phyloP scores from a whole-genome alignment of 2,888 invertebrate genomes.

The Pediacus dermestoides region DNA sequence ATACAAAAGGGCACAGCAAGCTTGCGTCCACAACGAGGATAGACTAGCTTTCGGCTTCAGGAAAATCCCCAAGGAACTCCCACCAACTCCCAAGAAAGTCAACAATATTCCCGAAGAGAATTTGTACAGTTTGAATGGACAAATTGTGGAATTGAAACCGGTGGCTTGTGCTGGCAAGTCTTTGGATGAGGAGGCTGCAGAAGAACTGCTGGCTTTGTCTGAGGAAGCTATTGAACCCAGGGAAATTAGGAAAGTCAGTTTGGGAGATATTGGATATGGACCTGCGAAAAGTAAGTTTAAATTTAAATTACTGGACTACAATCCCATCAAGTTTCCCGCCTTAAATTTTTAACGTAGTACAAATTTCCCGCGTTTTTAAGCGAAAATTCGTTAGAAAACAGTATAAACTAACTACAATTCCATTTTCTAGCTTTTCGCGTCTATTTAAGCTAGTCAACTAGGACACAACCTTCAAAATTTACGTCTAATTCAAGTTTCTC shows the following conservation, averaged over 20 bases:
- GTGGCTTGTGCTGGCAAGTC: constrained; percentile 16
- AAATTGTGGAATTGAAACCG: constrained; percentile 52
- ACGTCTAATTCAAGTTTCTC: no score
- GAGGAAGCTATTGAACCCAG: constrained; percentile 14
- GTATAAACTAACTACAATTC: no score
- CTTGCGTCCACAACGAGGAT: constrained; percentile 46
- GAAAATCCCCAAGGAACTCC: constrained; percentile 49
- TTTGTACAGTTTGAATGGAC: constrained; percentile 52
- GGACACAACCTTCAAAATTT: no score
- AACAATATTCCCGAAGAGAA: constrained; percentile 52
- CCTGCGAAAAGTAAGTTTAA: constrained; percentile 43
- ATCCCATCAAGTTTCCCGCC: not conserved
- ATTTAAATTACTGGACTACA: no score
- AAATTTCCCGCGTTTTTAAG: no score
- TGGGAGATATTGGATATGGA: constrained; percentile 51
- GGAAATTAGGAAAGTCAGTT: constrained; percentile 38
- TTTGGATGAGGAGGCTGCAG: constrained; percentile 41
- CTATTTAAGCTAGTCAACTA: no score
- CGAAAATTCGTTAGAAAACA: no score
- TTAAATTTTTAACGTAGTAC: no score
- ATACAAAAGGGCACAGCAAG: constrained; percentile 45
- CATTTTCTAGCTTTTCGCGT: no score
- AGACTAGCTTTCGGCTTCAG: constrained; percentile 54
- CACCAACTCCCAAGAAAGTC: constrained; percentile 14
- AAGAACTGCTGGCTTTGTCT: constrained; percentile 34